These are phyloP conservation scores for Neogobius melanostomus DNA, from an alignment of 2,113 vertebrate species.

Conservation along the genomic window DNA sequence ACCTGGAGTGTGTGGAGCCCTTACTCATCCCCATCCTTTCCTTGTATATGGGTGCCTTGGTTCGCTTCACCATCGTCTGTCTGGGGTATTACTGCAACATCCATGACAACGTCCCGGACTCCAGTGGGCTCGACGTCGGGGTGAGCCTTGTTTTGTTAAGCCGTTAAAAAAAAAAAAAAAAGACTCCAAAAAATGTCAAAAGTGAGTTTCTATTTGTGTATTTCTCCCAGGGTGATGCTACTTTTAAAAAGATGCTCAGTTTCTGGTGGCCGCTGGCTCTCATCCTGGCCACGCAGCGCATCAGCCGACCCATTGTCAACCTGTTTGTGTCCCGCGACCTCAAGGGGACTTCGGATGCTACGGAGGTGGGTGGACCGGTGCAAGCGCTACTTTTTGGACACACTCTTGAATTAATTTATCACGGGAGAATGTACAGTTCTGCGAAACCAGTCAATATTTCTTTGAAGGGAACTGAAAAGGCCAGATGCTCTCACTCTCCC, in stretches of 20 bases:
- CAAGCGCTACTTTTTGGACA: not conserved
- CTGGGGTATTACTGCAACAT: conserved; percentile 95
- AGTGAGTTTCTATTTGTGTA: not conserved
- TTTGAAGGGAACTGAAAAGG: conserved; percentile 48
- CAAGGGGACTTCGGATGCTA: conserved; percentile 85
- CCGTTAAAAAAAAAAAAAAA: too few relatives aligned
- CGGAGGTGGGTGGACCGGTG: conserved; percentile 80
- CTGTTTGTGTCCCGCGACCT: conserved; percentile 97
- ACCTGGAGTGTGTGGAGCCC: conserved; percentile 92
- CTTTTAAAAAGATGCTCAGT: conserved; percentile 93
- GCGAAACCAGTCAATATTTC: conserved; percentile 9
- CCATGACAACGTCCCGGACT: conserved; percentile 91
- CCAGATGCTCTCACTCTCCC: conserved; percentile 44
- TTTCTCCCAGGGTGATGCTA: conserved; percentile 87
- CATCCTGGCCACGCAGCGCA: conserved; percentile 94
- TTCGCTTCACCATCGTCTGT: conserved; percentile 91
- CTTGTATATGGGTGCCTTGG: conserved; percentile 94
- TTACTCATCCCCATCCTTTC: conserved; percentile 95
- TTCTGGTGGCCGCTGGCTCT: conserved; percentile 99
- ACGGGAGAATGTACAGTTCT: conserved; percentile 7
- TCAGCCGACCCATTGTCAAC: conserved; percentile 97
- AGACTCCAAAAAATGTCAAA: too few relatives aligned
- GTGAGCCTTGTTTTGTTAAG: conserved; percentile 64
- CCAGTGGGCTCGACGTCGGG: conserved; percentile 89
- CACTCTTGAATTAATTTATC: conserved; percentile 1